These are phyloP conservation scores for Enteromius fasciolatus DNA, from an alignment of 2,797 vertebrate genomes.

Conservation along the genomic window DNA sequence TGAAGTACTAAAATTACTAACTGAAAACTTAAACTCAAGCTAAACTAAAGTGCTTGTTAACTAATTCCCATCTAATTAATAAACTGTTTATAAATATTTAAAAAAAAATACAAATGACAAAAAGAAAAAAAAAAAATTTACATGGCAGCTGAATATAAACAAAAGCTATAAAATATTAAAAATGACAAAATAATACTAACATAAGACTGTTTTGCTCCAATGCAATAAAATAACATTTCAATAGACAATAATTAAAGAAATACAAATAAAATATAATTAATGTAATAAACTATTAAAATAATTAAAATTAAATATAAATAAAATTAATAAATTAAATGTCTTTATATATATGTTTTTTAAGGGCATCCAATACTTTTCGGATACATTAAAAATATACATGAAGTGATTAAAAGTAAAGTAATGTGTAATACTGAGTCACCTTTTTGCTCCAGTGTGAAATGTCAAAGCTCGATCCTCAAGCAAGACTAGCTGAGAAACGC, in stretches of 20 bases:
- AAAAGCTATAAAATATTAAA: not conserved
- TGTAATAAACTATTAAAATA: not conserved
- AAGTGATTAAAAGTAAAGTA: not conserved
- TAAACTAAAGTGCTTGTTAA: not conserved
- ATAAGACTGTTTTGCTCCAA: not conserved
- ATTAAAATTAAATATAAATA: not conserved
- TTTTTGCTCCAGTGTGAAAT: not conserved
- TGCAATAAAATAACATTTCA: not conserved
- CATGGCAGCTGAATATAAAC: not conserved
- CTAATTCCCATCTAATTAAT: not conserved
- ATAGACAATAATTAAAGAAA: not conserved
- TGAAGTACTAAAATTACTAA: not conserved
- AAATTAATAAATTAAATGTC: not conserved
- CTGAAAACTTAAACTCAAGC: not conserved
- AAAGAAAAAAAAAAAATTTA: not conserved
- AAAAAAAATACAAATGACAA: not conserved
- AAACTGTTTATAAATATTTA: not conserved
- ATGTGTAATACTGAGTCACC: not conserved
- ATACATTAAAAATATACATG: too few relatives aligned
- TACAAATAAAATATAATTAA: not conserved
- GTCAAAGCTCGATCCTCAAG: not conserved
- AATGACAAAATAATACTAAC: not conserved
- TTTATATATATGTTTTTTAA: not conserved
- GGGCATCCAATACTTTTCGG: too few relatives aligned
- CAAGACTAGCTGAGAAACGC: not conserved